phyloP scores from a whole-genome alignment of 2,797 vertebrate genomes.

The Sebastes hubbsi region DNA sequence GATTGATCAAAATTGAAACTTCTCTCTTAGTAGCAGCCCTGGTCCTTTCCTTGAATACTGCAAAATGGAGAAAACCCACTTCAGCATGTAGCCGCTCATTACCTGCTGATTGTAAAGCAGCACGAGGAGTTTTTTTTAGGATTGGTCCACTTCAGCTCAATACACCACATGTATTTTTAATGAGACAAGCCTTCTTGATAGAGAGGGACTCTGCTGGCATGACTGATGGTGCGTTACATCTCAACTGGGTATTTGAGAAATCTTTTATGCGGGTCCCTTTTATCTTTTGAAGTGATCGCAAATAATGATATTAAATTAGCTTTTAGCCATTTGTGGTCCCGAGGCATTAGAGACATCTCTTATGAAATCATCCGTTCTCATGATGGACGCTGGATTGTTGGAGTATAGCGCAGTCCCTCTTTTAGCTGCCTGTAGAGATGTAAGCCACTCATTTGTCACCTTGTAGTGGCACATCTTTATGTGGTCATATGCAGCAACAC shows the following conservation, averaged over 20 bases:
- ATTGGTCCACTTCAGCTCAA: constrained; percentile 67
- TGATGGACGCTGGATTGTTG: constrained; percentile 27
- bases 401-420: constrained; percentile 19
- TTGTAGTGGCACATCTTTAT: constrained; percentile 41
- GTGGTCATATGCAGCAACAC: constrained; percentile 1
- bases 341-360: constrained; percentile 25
- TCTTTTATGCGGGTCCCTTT: constrained; percentile 26
- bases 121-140: constrained; percentile 36
- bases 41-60: neutral
- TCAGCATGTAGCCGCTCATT: constrained; percentile 32
- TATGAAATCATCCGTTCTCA: constrained; percentile 26
- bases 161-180: constrained; percentile 68
- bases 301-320: constrained; percentile 51
- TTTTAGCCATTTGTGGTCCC: constrained; percentile 32
- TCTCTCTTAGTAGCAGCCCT: neutral
- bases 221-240: constrained; percentile 50
- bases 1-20: neutral
- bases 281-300: constrained; percentile 48
- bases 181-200: constrained; percentile 59
- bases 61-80: constrained; percentile 31
- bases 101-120: constrained; percentile 48
- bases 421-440: constrained; percentile 20
- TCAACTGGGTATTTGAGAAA: constrained; percentile 50
- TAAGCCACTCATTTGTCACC: constrained; percentile 44
- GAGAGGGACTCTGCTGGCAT: constrained; percentile 39